phyloP scores from a whole-genome alignment of 2,113 vertebrate species.

The Tricholaema leucomelas region DNA sequence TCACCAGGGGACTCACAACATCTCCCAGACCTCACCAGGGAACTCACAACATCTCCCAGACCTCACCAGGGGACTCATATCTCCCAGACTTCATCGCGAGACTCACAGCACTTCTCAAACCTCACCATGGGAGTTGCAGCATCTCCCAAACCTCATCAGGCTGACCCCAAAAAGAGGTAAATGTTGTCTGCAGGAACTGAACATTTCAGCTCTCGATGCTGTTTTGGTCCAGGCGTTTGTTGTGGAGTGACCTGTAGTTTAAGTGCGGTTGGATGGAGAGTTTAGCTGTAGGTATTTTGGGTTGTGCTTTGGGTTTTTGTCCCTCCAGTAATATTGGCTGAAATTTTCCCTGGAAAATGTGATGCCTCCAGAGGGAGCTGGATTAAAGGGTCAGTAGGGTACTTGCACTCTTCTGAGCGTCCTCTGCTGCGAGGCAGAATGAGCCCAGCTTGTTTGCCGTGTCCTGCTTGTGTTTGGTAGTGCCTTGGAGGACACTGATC shows the following conservation, averaged over 20 bases:
- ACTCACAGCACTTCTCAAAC: neutral
- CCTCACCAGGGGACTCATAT: neutral
- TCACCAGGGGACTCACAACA: neutral
- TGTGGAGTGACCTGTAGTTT: neutral
- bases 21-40: neutral
- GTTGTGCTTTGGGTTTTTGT: neutral
- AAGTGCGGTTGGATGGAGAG: fast-evolving
- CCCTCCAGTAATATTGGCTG: neutral
- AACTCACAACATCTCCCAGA: neutral
- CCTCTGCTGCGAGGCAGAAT: neutral
- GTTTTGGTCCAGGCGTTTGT: neutral
- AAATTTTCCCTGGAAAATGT: neutral
- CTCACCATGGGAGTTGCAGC: neutral
- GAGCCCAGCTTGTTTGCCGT: neutral
- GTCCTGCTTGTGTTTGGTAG: fast-evolving
- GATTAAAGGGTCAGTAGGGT: neutral
- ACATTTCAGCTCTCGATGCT: neutral
- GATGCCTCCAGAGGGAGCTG: neutral
- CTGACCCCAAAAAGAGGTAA: neutral
- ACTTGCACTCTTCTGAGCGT: neutral
- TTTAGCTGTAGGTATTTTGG: neutral
- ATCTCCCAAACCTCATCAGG: neutral
- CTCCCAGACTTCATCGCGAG: neutral
- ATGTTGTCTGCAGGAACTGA: neutral
- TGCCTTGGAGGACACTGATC: neutral